These are phyloP conservation scores for Phlogophora meticulosa DNA, from an alignment of 2,888 invertebrate genomes.

Conservation along the genomic window DNA sequence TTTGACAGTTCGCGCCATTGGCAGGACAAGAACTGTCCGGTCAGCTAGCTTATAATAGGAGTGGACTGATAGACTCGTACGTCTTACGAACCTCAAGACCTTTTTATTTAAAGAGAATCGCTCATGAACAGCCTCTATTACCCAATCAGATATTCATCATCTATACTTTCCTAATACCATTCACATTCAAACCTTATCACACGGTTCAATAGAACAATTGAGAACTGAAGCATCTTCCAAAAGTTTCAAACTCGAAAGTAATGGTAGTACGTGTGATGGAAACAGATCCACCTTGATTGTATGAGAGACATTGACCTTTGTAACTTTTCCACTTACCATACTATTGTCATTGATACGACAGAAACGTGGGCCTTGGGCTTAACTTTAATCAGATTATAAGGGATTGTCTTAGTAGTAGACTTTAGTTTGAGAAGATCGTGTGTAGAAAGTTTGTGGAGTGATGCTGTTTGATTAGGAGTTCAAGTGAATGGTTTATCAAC, in stretches of 20 bases:
- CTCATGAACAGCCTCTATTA: no score
- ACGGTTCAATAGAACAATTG: conserved; percentile 51
- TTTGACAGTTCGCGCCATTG: no score
- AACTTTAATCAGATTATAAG: conserved; percentile 47
- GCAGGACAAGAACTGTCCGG: no score
- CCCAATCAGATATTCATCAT: no score
- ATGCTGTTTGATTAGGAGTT: background rate
- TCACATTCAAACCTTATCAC: conserved; percentile 45
- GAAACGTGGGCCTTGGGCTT: conserved; percentile 33
- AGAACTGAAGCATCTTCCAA: conserved; percentile 36
- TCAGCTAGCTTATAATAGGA: no score
- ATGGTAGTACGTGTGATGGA: conserved; percentile 50
- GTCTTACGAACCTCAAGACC: no score
- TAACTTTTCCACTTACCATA: conserved; percentile 55
- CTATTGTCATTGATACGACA: conserved; percentile 44
- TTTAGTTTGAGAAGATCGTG: conserved; percentile 6
- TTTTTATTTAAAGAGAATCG: background rate
- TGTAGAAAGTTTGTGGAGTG: background rate
- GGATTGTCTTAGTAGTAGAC: conserved; percentile 4
- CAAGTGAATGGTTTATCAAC: background rate
- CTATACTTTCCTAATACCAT: conserved; percentile 13
- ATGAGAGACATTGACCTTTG: conserved; percentile 37
- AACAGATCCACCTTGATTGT: conserved; percentile 49
- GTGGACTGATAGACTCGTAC: no score
- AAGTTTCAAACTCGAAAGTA: conserved; percentile 52